A percentile compares a stretch with the other conserved stretches of the same genome.
These are phyloP conservation scores for Onthophagus sagittarius DNA, from an alignment of 2,888 invertebrate genomes.

Conservation along the genomic window DNA sequence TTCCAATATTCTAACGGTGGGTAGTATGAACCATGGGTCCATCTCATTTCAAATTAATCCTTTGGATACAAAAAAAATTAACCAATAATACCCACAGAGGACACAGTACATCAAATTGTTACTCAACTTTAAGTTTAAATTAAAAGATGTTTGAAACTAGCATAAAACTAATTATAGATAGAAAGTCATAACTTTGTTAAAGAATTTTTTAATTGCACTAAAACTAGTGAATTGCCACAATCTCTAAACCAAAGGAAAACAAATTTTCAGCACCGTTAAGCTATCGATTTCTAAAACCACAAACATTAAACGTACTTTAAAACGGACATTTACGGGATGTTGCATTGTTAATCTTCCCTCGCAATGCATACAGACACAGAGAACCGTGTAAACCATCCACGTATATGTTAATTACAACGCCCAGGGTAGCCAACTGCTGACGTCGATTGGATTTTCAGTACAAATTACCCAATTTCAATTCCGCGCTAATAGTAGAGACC, in stretches of 20 bases:
- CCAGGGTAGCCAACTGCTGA: not conserved
- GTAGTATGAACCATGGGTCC: too few relatives aligned
- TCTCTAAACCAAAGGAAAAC: not conserved
- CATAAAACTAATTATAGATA: too few relatives aligned
- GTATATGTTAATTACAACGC: not conserved
- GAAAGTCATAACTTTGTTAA: too few relatives aligned
- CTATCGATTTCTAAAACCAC: not conserved
- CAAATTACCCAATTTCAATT: not conserved
- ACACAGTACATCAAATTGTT: too few relatives aligned
- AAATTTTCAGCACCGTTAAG: not conserved
- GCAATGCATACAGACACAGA: not conserved
- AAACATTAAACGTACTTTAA: not conserved
- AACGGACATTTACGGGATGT: not conserved
- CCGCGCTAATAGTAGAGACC: not conserved
- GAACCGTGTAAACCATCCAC: not conserved
- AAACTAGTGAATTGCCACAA: not conserved
- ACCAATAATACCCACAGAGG: too few relatives aligned
- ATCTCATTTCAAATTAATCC: too few relatives aligned
- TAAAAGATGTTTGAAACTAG: too few relatives aligned
- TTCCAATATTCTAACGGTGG: too few relatives aligned
- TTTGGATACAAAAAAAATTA: too few relatives aligned
- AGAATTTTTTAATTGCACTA: too few relatives aligned
- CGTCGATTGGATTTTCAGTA: not conserved
- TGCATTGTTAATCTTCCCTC: not conserved
- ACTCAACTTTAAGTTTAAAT: too few relatives aligned